Base-by-base conservation (phyloP, 2,113 vertebrate genomes). In the Toxotes chatareus region DNA sequence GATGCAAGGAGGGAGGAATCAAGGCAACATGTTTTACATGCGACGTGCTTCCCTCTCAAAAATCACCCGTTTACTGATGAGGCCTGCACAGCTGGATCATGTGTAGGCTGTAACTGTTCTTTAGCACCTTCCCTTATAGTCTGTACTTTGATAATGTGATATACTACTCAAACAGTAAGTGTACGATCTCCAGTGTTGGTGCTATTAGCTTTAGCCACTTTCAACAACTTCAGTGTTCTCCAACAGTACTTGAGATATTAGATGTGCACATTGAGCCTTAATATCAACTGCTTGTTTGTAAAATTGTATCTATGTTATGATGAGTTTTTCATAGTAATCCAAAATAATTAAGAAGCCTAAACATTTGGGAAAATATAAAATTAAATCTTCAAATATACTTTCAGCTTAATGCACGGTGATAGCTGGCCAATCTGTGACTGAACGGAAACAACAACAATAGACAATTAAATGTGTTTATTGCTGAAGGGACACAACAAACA, bases 391-490 rank as follows among this genome's bases (percentile, higher is more conserved):
- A 42, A 44, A 38, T 34, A 38, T 5, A 63, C 36, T 68, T 36
- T 27, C 46, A 31, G 12, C 42, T 53, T 42, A 34, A 40, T 9
- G 63, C 62, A 73, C 34, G 55, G 55, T 34, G 49, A 34, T 17
- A 34, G n/a, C 47, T 71, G 60, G 55, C 70, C 12, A 3, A 38
- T 19, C 65, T 75, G 59, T 55, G 51, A 84, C 83, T 73, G 47
- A 85, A 85, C 6, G 82, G 67, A 86, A 88, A 86, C 49, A 9
- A 85, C 70, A 86, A 76, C 75, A 79, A 77, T 13, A 56, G 75
- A 79, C 73, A 75, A 62, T 70, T 82, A 46, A 86, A 86, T 23
- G 63, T 53, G 72, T 90, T 90, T 90, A 86, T 88, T 90, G 56
- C 77, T 80, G 73, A 86, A 84, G 63, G 74, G 63, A 85, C 64